Conservation (phyloP, 2,797 vertebrate genomes). For the Karalla daura region DNA sequence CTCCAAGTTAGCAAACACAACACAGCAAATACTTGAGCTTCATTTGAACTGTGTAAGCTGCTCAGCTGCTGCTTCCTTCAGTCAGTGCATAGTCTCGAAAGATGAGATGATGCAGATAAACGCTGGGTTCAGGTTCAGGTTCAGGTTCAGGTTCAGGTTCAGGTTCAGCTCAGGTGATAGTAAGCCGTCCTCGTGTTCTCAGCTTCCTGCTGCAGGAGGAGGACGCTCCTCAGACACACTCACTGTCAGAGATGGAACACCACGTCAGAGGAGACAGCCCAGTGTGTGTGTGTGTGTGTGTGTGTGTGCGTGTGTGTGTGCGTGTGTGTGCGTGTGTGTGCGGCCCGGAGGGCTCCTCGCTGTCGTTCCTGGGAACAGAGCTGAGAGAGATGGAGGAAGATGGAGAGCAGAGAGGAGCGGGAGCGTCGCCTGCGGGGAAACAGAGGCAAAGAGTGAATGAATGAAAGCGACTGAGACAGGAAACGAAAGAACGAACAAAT, state of each 20-base stretch:
- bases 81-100: too few species aligned
- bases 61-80: too few species aligned
- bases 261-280: not conserved
- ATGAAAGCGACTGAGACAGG: conserved; percentile 22
- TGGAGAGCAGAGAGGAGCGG: conserved; percentile 44
- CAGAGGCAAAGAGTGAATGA: conserved; percentile 32
- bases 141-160: too few species aligned
- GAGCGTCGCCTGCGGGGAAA: conserved; percentile 44
- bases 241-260: not conserved
- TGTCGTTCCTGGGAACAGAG: conserved; percentile 47
- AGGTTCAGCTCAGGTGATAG: too few species aligned
- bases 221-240: conserved; percentile 5
- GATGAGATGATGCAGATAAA: too few species aligned
- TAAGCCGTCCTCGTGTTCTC: too few species aligned
- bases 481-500: conserved; percentile 26
- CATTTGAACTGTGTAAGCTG: too few species aligned
- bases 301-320: conserved; percentile 14
- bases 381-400: conserved; percentile 50
- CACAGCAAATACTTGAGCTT: too few species aligned
- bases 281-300: conserved; percentile 13
- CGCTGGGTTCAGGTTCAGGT: too few species aligned
- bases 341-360: conserved; percentile 43
- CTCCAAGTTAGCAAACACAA: too few species aligned
- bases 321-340: conserved; percentile 2
- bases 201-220: too few species aligned